These are phyloP conservation scores for Cephus pulcher DNA, from an alignment of 2,888 invertebrate species.

Conservation along the genomic window DNA sequence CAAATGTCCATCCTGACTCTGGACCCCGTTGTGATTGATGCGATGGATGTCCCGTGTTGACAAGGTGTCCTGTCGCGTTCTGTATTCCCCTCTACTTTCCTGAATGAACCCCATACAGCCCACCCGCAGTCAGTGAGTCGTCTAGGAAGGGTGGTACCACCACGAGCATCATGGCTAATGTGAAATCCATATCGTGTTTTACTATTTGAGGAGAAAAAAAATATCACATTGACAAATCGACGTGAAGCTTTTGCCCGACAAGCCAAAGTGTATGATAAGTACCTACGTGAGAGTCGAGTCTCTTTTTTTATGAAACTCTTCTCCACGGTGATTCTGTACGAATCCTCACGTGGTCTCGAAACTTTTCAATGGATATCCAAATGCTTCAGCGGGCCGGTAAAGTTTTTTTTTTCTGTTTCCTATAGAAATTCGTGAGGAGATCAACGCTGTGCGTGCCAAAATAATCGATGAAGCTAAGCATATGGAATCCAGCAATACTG, in stretches of 20 bases:
- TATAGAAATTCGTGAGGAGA: conserved; percentile 73
- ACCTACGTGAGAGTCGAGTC: background rate
- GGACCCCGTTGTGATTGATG: conserved; percentile 14
- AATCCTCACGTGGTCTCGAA: background rate
- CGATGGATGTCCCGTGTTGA: conserved; percentile 27
- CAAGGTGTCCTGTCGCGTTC: conserved; percentile 23
- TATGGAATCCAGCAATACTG: conserved; percentile 72
- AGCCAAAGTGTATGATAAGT: background rate
- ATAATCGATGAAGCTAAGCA: conserved; percentile 72
- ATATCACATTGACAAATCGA: background rate
- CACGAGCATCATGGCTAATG: conserved; percentile 36
- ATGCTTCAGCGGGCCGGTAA: background rate
- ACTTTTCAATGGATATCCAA: background rate
- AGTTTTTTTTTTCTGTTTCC: conserved; percentile 32
- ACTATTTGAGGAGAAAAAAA: conserved; percentile 16
- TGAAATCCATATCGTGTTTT: conserved; percentile 50
- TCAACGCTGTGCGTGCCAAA: conserved; percentile 70
- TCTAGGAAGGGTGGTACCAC: background rate
- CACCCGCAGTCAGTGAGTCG: background rate
- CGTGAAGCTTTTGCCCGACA: background rate
- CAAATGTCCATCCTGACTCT: background rate
- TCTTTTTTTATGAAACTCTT: background rate
- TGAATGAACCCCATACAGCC: conserved; percentile 9
- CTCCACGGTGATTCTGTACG: background rate
- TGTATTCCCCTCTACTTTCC: conserved; percentile 14